These are phyloP conservation scores for Pseudopipra pipra DNA, from an alignment of 2,113 vertebrate species.

Conservation along the genomic window DNA sequence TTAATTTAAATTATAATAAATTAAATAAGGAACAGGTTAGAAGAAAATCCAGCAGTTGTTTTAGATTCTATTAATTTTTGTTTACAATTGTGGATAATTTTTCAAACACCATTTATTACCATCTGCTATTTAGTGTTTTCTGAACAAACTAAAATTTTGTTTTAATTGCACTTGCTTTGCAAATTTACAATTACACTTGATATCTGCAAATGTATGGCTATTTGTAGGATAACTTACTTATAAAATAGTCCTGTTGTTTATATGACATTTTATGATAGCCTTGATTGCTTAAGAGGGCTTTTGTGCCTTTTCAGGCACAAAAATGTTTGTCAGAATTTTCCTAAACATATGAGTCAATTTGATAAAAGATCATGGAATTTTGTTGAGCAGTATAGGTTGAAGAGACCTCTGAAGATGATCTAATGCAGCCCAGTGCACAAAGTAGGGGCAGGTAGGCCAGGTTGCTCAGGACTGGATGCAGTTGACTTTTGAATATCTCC, in stretches of 20 bases:
- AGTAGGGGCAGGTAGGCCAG: neutral
- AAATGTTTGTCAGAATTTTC: neutral
- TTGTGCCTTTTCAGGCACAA: neutral
- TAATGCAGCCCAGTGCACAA: neutral
- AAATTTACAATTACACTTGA: neutral
- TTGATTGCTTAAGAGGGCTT: neutral
- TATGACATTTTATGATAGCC: neutral
- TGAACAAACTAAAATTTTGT: neutral
- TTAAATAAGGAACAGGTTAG: neutral
- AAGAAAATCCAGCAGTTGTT: neutral
- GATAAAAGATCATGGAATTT: neutral
- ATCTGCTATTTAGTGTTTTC: neutral
- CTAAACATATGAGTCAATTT: neutral
- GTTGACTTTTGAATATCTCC: neutral
- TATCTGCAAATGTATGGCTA: neutral
- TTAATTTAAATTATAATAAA: neutral
- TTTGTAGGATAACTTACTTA: neutral
- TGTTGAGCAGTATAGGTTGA: neutral
- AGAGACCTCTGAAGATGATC: neutral
- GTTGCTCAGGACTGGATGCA: neutral
- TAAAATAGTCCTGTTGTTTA: neutral
- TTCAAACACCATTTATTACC: neutral
- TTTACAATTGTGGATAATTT: neutral
- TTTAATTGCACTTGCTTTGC: neutral
- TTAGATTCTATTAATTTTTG: neutral